A percentile compares a stretch with the other conserved stretches of the same genome.
Conservation (phyloP, 2,888 invertebrate species). For the Brachynemurus nebulosus region DNA sequence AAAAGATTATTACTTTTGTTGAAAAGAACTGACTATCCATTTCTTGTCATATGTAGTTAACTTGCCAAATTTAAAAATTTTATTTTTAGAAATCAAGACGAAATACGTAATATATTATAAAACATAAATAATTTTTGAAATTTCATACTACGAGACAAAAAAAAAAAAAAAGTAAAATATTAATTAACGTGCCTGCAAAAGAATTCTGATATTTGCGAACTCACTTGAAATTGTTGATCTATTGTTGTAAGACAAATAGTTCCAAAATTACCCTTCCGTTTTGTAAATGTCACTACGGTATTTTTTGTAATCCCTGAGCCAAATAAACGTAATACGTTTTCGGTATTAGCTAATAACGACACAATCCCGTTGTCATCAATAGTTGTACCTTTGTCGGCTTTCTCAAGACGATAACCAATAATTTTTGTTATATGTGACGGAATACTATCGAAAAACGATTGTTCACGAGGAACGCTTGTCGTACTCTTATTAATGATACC, state of each 20-base stretch:
- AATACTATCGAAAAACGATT: background rate
- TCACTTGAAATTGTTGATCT: constrained; percentile 34
- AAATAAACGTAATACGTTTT: constrained; percentile 54
- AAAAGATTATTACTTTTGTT: too few species aligned
- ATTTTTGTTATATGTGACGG: constrained; percentile 25
- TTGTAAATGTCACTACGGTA: constrained; percentile 60
- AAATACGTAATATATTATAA: constrained; percentile 23
- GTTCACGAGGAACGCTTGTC: too few species aligned
- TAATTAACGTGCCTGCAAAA: background rate
- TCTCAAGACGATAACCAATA: constrained; percentile 43
- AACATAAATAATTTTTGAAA: too few species aligned
- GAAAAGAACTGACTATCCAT: too few species aligned
- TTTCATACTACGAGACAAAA: too few species aligned
- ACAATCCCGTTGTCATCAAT: constrained; percentile 47
- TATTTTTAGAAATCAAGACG: background rate
- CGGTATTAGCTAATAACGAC: constrained; percentile 44
- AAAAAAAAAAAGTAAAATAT: background rate
- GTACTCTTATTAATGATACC: too few species aligned
- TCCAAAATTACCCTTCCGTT: constrained; percentile 36
- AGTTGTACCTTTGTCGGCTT: constrained; percentile 40
- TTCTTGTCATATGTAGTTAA: too few species aligned
- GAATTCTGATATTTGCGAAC: constrained; percentile 17
- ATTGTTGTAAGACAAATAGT: constrained; percentile 49
- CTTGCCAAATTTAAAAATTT: background rate
- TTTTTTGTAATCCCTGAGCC: constrained; percentile 51